Evolutionary conservation across 2,797 vertebrate species (phyloP).

Genomic region (Anolis apletophallus): DNA sequence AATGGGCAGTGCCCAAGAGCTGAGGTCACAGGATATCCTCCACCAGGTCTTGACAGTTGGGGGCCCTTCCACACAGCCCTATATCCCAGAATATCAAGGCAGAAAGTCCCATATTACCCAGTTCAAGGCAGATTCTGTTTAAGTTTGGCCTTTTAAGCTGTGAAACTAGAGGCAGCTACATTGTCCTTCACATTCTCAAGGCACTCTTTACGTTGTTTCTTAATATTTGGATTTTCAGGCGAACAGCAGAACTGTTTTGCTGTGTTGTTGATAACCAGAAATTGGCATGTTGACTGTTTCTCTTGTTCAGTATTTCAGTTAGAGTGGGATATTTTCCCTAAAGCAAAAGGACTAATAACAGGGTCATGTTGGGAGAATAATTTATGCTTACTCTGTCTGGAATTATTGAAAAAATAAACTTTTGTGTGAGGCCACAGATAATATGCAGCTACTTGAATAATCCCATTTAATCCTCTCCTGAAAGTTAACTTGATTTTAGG

Average conservation of each 20-base stretch:
- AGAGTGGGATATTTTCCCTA: neutral
- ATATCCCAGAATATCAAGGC: too few relatives aligned
- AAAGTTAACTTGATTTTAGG: conserved; percentile 8
- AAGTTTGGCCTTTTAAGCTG: neutral
- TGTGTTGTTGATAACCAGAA: neutral
- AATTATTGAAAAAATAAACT: neutral
- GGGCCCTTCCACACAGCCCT: too few relatives aligned
- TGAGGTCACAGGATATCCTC: neutral
- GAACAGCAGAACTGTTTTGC: conserved; percentile 24
- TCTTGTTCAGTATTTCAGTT: neutral
- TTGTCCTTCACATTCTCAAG: conserved; percentile 1
- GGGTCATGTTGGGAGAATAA: too few relatives aligned
- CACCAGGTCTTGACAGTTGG: too few relatives aligned
- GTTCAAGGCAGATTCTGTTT: neutral
- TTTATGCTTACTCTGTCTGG: neutral
- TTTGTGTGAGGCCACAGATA: neutral
- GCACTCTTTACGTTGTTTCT: neutral
- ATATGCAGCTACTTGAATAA: neutral
- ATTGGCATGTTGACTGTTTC: neutral
- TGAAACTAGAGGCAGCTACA: neutral
- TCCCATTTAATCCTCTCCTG: neutral
- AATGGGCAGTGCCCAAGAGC: neutral
- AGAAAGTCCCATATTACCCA: too few relatives aligned
- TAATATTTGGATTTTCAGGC: conserved; percentile 7
- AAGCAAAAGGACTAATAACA: neutral